Conservation (phyloP, 2,113 vertebrate genomes). For the Oryzias javanicus region DNA sequence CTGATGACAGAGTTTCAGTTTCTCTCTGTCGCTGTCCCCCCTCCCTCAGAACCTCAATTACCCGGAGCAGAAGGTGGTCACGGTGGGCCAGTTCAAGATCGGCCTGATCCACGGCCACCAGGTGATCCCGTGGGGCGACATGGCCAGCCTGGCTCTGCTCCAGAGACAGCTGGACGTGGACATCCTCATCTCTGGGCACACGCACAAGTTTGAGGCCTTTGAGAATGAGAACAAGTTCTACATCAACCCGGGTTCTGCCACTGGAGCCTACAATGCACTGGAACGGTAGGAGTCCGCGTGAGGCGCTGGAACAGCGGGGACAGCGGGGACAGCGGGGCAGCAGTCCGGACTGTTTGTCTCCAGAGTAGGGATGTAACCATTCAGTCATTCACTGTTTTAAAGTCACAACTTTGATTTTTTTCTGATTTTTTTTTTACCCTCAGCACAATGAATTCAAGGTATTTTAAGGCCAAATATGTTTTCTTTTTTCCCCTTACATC, state of each 20-base stretch:
- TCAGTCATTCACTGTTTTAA: too few species aligned
- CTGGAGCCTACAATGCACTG: conserved; percentile 96
- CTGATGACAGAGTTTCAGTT: too few species aligned
- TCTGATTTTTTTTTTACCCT: too few species aligned
- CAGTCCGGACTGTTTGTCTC: too few species aligned
- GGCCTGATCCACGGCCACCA: conserved; percentile 98
- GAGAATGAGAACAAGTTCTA: conserved; percentile 99
- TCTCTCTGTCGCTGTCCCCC: background rate
- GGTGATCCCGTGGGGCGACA: conserved; percentile 98
- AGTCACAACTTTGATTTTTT: too few species aligned
- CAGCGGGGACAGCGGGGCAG: background rate
- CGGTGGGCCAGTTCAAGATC: conserved; percentile 98
- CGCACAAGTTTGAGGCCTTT: conserved; percentile 98
- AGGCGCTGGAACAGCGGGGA: background rate
- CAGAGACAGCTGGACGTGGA: conserved; percentile 98
- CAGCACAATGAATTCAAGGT: too few species aligned
- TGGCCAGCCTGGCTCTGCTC: conserved; percentile 93
- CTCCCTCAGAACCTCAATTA: conserved; percentile 91
- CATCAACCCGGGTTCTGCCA: conserved; percentile 97
- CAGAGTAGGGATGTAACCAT: too few species aligned
- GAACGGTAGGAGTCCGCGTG: conserved; percentile 80
- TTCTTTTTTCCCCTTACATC: too few species aligned
- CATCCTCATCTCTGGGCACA: conserved; percentile 98
- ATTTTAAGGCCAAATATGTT: too few species aligned
- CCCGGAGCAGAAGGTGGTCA: conserved; percentile 98